These are phyloP conservation scores for Hydrotaea diabolus DNA, from an alignment of 2,888 invertebrate species.

Conservation along the genomic window DNA sequence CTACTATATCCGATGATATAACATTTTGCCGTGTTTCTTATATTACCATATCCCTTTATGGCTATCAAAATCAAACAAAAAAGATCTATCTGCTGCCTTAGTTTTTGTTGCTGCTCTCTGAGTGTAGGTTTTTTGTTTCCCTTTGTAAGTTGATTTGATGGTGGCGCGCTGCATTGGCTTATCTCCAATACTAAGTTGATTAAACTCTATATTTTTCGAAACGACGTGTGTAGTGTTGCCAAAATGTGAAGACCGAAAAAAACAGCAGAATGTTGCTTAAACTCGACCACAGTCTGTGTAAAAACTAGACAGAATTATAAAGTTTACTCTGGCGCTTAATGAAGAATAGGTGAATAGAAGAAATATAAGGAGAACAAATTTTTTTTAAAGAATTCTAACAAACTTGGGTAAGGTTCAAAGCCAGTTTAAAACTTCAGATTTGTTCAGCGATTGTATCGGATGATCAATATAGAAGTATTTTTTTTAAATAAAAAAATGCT, in stretches of 20 bases:
- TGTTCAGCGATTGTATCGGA: too few species aligned
- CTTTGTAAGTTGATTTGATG: constrained; percentile 57
- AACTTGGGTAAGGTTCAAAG: too few species aligned
- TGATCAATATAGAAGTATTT: too few species aligned
- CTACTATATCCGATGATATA: not conserved
- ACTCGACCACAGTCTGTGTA: not conserved
- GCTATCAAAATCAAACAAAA: constrained; percentile 25
- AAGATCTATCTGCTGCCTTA: not conserved
- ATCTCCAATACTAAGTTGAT: constrained; percentile 68
- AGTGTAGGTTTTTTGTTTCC: constrained; percentile 1
- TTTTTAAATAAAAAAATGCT: too few species aligned
- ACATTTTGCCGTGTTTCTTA: constrained; percentile 3
- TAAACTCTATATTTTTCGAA: constrained; percentile 57
- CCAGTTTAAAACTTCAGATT: too few species aligned
- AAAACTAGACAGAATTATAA: not conserved
- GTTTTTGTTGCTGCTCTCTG: not conserved
- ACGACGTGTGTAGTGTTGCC: constrained; percentile 20
- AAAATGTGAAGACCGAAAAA: constrained; percentile 1
- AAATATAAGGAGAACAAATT: too few species aligned
- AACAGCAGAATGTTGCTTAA: not conserved
- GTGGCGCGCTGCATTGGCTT: constrained; percentile 56
- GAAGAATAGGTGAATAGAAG: not conserved
- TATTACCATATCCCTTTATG: constrained; percentile 23
- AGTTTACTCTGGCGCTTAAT: not conserved
- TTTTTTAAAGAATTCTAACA: too few species aligned